Base-by-base conservation (phyloP, 2,113 vertebrate genomes). In the Dolichallabes microphthalmus region DNA sequence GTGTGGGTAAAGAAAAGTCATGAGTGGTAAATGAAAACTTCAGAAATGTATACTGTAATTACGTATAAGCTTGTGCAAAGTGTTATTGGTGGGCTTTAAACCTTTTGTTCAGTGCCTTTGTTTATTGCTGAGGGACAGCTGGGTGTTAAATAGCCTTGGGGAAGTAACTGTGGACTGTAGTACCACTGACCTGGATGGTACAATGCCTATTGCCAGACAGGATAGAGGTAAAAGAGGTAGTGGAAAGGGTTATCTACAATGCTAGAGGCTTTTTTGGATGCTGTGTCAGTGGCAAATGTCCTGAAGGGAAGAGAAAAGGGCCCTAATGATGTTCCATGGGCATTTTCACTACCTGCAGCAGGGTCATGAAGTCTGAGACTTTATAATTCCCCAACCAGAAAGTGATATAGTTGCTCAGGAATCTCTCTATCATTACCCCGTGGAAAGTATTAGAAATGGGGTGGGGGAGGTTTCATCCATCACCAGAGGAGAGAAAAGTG, bases 271-370 rank as follows among this genome's bases (percentile, higher is more conserved):
- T 81, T 45, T 80, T 63, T 80, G 60, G 39, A 81, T 81, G n/a
- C 60, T 19, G 60, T 52, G 39, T 52, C 60, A 64, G 35, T 52
- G 25, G 79, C 2, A 22, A 39, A 25, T 81, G 61, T 52, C 79
- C 39, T 64, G 79, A 64, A 64, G 39, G 39, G 22, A 64, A 81
- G 35, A 81, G 60, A 81, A 81, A 63, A 3, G 22, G 22, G 39
- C 15, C 60, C 58, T 81, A 81, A 63, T 64, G 32, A 81, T 81
- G 79, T 81, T 64, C 79, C 25, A n/a, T 64, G 76, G 32, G 60
- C 79, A 64, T 50, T 64, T 81, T 64, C 79, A 81, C 13, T 63
- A 81, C 79, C 79, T 81, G 79, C 79, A 52, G 79, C 79, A 81
- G 79, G 79, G 79, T 81, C 79, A 81, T 81, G 25, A 10, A 64